phyloP scores from a whole-genome alignment of 92 coral and sea anemone genomes.

The Chrysogorgia sp. region DNA sequence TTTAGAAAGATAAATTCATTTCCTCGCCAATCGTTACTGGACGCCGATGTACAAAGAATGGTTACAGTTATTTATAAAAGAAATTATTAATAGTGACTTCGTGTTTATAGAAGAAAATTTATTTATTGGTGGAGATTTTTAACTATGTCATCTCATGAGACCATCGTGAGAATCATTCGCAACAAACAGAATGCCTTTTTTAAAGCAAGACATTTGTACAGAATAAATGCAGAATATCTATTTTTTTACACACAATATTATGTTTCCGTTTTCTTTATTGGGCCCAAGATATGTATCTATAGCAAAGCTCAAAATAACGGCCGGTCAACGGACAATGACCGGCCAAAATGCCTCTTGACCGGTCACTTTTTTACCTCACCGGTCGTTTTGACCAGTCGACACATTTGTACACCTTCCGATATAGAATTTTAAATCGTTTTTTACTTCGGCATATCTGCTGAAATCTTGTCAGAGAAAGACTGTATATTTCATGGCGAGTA shows the following conservation, averaged over 20 bases:
- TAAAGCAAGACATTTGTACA: conserved; percentile 37
- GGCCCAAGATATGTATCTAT: too few relatives aligned
- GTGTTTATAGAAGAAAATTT: conserved; percentile 5
- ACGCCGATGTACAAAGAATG: conserved; percentile 39
- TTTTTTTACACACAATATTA: conserved; percentile 33
- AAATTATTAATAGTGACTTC: conserved; percentile 30
- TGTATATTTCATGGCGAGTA: too few relatives aligned
- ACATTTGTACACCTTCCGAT: too few relatives aligned
- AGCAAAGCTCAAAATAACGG: too few relatives aligned
- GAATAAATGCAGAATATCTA: conserved; percentile 28
- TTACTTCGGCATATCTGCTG: too few relatives aligned
- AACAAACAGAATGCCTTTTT: conserved; percentile 19
- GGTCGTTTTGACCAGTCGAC: too few relatives aligned
- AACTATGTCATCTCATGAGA: neutral
- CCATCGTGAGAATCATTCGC: neutral
- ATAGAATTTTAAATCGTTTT: too few relatives aligned
- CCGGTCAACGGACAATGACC: too few relatives aligned
- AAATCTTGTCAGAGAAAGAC: too few relatives aligned
- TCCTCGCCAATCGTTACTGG: neutral
- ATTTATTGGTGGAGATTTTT: neutral
- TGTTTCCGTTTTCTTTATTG: too few relatives aligned
- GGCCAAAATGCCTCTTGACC: too few relatives aligned
- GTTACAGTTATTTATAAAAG: conserved; percentile 46
- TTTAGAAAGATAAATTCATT: neutral
- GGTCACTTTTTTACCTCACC: too few relatives aligned